These are phyloP conservation scores for Spermophilus dauricus DNA, from an alignment of 2,113 vertebrate species.

Conservation along the genomic window DNA sequence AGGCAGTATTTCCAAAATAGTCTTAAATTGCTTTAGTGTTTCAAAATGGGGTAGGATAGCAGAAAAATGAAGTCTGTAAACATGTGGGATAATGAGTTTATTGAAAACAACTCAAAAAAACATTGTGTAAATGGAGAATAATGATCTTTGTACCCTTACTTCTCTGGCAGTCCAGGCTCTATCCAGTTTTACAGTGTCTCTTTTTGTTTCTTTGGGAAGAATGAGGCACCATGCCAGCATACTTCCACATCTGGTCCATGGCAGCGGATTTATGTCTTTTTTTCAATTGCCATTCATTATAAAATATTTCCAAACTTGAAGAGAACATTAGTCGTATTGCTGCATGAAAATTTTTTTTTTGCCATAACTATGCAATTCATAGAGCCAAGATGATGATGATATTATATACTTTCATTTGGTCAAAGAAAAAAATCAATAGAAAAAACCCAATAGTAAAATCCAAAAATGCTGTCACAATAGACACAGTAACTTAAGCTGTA, in stretches of 20 bases:
- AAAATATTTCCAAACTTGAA: slow-evolving; percentile 1
- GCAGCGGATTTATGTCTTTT: background rate
- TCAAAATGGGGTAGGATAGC: slow-evolving; percentile 70
- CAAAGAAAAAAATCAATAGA: slow-evolving; percentile 37
- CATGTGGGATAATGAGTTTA: slow-evolving; percentile 79
- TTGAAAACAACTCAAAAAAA: slow-evolving; percentile 81
- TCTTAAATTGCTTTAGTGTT: slow-evolving; percentile 16
- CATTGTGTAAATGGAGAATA: slow-evolving; percentile 71
- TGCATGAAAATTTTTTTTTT: slow-evolving; percentile 46
- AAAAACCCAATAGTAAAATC: background rate
- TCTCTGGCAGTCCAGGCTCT: slow-evolving; percentile 54
- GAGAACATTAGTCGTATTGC: background rate
- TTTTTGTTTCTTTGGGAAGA: slow-evolving; percentile 77
- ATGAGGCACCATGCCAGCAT: slow-evolving; percentile 71
- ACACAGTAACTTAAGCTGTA: background rate
- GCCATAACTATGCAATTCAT: background rate
- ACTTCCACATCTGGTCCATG: slow-evolving; percentile 50
- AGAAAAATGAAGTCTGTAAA: slow-evolving; percentile 68
- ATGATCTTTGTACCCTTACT: slow-evolving; percentile 74
- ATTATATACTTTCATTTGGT: background rate
- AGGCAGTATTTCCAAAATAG: background rate
- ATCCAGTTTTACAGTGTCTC: slow-evolving; percentile 56
- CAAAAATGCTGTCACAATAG: background rate
- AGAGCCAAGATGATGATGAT: background rate
- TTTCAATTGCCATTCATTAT: slow-evolving; percentile 52